Evolutionary conservation across 1,140 invertebrate genomes (phyloP), one percentile per base, ranked within the genome.

Genomic region (Penaeus vannamei): DNA sequence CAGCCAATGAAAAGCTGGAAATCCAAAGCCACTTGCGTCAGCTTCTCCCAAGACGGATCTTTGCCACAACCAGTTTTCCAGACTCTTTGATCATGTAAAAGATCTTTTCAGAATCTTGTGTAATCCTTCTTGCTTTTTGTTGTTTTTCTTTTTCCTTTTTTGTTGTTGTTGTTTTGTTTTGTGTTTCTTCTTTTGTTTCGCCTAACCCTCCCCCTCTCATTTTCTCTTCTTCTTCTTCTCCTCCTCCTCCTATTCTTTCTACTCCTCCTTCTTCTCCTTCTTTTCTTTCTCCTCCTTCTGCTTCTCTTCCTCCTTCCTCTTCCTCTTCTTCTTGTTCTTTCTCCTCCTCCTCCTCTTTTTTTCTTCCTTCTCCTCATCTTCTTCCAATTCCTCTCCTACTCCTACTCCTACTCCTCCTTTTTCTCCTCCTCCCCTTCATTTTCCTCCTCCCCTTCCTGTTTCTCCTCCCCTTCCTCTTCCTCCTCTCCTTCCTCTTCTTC

Each of bases 211-310:
- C 26, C 59, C 26, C 81, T 83, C 82, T 12, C 17, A 0, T 10
- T 53, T 66, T 61, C 64, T 61, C 42, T 59, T 53, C 77, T 80
- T 42, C 36, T 59, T 53, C 77, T 80, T n/a, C 36, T 32, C n/a
- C 36, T 80, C 77, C n/a, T n/a, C n/a, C 77, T 80, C 77, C n/a
- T n/a, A 2, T 32, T 80, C 77, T 36, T n/a, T 36, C 77, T 80
- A 19, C n/a, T n/a, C n/a, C 29, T 36, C 77, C 42, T n/a, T 36
- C 10, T 19, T 32, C 22, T 5, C 10, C 29, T 2, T 5, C 0
- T 14, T 14, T 22, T 42, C 77, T 8, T n/a, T 26, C 8, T 46
- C 77, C n/a, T 12, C 22, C 26, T 46, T 22, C 22, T 36, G 2
- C 23, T 46, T 36, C 1, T 36, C 20, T 42, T 64, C 61, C 42